phyloP scores from a whole-genome alignment of 2,797 vertebrate species.

The Menidia menidia region DNA sequence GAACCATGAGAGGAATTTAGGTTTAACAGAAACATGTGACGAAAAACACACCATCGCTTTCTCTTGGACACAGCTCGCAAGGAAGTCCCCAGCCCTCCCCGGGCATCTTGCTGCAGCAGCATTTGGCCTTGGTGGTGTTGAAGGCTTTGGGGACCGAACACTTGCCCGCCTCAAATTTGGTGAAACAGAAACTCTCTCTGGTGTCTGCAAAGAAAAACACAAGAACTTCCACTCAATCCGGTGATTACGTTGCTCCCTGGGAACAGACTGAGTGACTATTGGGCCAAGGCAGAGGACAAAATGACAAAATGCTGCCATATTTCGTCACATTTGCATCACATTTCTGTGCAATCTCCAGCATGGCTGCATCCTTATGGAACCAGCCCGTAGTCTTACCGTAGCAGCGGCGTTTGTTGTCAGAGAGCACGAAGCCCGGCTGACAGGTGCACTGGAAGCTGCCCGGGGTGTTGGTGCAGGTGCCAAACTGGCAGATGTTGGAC shows the following conservation, averaged over 20 bases:
- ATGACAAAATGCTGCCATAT: neutral
- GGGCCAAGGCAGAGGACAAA: neutral
- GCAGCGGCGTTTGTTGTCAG: constrained; percentile 90
- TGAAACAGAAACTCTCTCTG: constrained; percentile 95
- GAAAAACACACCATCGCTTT: constrained; percentile 83
- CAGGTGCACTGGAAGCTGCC: constrained; percentile 95
- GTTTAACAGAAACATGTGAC: too few species aligned
- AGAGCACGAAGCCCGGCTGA: constrained; percentile 89
- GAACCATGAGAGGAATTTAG: too few species aligned
- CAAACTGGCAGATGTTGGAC: constrained; percentile 91
- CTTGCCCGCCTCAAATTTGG: constrained; percentile 90
- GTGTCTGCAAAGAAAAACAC: constrained; percentile 83
- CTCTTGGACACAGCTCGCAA: constrained; percentile 92
- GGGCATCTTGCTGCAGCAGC: constrained; percentile 94
- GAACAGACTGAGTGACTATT: neutral
- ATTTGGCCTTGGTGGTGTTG: constrained; percentile 93
- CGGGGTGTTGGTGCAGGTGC: constrained; percentile 90
- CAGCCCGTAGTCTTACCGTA: constrained; percentile 85
- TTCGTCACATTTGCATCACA: too few species aligned
- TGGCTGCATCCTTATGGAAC: neutral
- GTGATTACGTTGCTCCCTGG: neutral
- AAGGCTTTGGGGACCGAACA: constrained; percentile 92
- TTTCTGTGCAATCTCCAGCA: neutral
- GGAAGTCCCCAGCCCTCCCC: constrained; percentile 96
- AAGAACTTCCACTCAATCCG: neutral